Evolutionary conservation across 2,888 invertebrate genomes (phyloP).

Genomic region (Mactromeris polynyma): DNA sequence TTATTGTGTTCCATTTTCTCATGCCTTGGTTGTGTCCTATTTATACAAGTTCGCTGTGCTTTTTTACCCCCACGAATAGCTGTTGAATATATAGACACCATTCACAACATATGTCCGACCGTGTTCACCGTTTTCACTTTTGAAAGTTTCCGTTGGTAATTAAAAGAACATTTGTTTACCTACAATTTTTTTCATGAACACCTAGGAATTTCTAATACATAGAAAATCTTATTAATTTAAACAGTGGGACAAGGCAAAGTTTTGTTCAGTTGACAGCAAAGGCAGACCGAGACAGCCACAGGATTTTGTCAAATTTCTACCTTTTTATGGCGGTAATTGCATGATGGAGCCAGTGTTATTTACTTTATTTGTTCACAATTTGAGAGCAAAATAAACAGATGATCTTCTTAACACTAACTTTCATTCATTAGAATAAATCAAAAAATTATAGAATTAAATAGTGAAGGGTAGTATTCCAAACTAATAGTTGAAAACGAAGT

Average conservation of each 20-base stretch:
- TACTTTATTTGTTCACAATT: constrained; percentile 42
- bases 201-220: constrained; percentile 5
- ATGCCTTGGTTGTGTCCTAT: not conserved
- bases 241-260: constrained; percentile 49
- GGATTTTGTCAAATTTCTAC: constrained; percentile 28
- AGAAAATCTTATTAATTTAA: constrained; percentile 29
- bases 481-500: not conserved
- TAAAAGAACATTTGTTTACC: constrained; percentile 52
- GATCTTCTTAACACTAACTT: constrained; percentile 27
- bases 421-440: constrained; percentile 43
- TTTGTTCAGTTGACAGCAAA: constrained; percentile 31
- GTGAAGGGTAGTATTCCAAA: constrained; percentile 5
- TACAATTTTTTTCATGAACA: constrained; percentile 7
- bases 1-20: not conserved
- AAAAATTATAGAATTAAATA: constrained; percentile 5
- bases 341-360: constrained; percentile 31
- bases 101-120: not conserved
- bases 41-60: too few species aligned
- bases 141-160: constrained; percentile 42
- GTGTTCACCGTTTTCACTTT: not conserved
- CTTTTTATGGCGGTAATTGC: constrained; percentile 44
- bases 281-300: not conserved
- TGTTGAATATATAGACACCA: not conserved
- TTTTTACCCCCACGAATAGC: too few species aligned
- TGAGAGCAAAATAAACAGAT: constrained; percentile 48